A percentile compares a stretch with the other conserved stretches of the same genome.
phyloP scores from a whole-genome alignment of 2,113 vertebrate genomes.

The Gallinago undulata region DNA sequence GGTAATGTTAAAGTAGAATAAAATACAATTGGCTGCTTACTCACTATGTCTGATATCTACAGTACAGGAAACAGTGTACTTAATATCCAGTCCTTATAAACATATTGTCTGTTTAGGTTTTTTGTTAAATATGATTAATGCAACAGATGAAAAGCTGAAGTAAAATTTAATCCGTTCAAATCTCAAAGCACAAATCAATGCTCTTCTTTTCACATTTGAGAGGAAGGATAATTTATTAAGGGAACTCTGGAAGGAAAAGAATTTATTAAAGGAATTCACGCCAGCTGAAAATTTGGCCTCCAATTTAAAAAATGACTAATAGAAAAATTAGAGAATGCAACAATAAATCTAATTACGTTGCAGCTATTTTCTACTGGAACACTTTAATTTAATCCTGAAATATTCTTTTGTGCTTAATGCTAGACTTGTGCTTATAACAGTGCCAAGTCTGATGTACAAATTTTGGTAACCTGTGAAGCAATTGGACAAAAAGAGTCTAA shows the following conservation, averaged over 20 bases:
- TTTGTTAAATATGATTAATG: conserved; percentile 2
- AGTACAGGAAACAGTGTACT: not conserved
- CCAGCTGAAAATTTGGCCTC: not conserved
- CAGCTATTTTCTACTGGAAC: not conserved
- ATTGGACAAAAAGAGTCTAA: not conserved
- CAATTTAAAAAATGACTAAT: not conserved
- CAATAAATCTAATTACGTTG: not conserved
- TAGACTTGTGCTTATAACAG: not conserved
- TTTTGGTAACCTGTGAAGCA: not conserved
- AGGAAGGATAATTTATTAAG: not conserved
- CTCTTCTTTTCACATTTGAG: not conserved
- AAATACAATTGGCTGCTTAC: not conserved
- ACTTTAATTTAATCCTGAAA: not conserved
- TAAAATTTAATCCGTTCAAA: not conserved
- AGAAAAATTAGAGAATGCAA: not conserved
- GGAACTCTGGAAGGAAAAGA: not conserved
- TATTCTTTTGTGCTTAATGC: too few species aligned
- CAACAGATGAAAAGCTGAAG: conserved; percentile 21
- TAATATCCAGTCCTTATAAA: not conserved
- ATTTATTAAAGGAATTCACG: not conserved
- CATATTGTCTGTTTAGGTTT: not conserved
- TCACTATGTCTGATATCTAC: not conserved
- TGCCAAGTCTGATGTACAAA: not conserved
- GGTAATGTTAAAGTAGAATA: not conserved
- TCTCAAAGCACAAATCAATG: not conserved